Evolutionary conservation across 2,113 vertebrate genomes (phyloP), one percentile per base, ranked within the genome.

Genomic region (Ceyx margarethae): DNA sequence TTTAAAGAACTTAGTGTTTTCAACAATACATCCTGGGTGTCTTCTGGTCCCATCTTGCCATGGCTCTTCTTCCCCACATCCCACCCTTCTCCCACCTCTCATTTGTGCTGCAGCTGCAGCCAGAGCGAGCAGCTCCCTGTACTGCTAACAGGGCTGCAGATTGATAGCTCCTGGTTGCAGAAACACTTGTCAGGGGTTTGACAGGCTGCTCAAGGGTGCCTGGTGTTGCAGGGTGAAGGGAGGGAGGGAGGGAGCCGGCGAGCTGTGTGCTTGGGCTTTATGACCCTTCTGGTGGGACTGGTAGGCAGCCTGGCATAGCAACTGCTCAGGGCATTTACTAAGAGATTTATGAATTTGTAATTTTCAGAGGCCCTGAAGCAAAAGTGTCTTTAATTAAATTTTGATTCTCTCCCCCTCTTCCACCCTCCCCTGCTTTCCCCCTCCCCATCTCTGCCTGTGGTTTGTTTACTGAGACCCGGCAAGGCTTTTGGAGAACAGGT

Each of bases 301-400:
- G 86, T 85, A 81, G 76, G 87, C 33, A 42, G 80, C 82, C 84
- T 90, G 92, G 74, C 69, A 46, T 35, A 89, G 81, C 91, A 89
- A 80, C 53, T 0, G 2, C 92, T 93, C 57, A 42, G 95, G 94
- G 91, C 91, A 74, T 93, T 93, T 87, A 65, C 64, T 37, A 80
- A 89, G 85, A 96, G 94, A 96, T 97, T 96, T 95, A 95, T 93
- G 95, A 94, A 96, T 92, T 84, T 91, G 82, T 92, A 92, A 93
- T 93, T 95, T 96, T 90, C 80, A 56, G 68, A 94, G 65, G 79
- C 92, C 95, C 86, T 90, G 87, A 69, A 96, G 94, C 71, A 95
- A 91, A 89, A 95, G 89, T 76, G 13, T 72, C 58, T 93, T 95
- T 95, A 96, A 96, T 96, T 94, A 96, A 93, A 95, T 95, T 93